phyloP scores from a whole-genome alignment of 1,140 invertebrate species.

The Tribolium castaneum region DNA sequence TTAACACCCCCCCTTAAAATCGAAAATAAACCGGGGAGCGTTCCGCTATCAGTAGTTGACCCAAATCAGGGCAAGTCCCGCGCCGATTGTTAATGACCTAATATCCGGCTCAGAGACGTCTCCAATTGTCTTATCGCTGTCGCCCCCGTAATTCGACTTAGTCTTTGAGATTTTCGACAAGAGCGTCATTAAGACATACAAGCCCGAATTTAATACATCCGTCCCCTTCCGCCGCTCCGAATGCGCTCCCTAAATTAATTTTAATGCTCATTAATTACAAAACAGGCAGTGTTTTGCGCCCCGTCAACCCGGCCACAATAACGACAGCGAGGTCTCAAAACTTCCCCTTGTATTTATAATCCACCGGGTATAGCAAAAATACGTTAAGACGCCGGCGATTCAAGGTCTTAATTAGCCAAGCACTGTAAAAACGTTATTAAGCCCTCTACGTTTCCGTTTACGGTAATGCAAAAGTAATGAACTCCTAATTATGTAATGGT shows the following conservation, averaged over 20 bases:
- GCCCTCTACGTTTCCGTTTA: not conserved
- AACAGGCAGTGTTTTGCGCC: constrained; percentile 29
- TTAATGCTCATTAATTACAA: constrained; percentile 40
- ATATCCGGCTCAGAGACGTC: constrained; percentile 44
- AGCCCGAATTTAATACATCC: constrained; percentile 25
- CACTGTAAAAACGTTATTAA: not conserved
- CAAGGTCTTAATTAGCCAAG: not conserved
- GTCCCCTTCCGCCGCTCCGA: not conserved
- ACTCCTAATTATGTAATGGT: constrained; percentile 27
- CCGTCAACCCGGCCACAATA: constrained; percentile 20
- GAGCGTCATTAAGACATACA: constrained; percentile 45
- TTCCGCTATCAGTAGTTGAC: constrained; percentile 30
- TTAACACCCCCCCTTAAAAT: no score
- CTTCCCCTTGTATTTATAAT: not conserved
- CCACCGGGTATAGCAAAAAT: not conserved
- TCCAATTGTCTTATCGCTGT: constrained; percentile 45
- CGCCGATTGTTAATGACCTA: constrained; percentile 46
- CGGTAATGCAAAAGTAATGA: constrained; percentile 4
- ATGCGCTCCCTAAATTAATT: constrained; percentile 38
- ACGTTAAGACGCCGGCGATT: not conserved
- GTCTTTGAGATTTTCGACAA: constrained; percentile 47
- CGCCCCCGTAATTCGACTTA: constrained; percentile 35
- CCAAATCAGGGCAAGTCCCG: constrained; percentile 29
- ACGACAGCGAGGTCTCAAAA: constrained; percentile 11
- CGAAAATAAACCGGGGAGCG: not conserved